Base-by-base conservation (phyloP, 2,113 vertebrate species). In the Lampris megalopsis region DNA sequence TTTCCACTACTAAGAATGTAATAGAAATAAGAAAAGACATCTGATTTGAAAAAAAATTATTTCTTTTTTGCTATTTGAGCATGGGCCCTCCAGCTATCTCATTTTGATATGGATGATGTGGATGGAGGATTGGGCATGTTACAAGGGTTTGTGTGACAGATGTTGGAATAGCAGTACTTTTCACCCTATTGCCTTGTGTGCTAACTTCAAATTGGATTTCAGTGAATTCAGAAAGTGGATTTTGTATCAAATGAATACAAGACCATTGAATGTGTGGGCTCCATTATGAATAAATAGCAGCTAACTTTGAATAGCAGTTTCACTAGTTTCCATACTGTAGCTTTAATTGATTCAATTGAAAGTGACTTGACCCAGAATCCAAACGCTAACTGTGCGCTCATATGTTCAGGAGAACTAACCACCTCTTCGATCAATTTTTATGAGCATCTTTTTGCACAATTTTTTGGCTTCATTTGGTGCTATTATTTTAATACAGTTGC, bases 341-440 rank as follows among this genome's bases (percentile, higher is more conserved):
- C 73, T 88, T 75, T 80, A 84, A 69, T 2, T 71, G 73, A 74
- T 91, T 87, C 68, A 69, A 71, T 41, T 56, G 63, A 62, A 54
- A 73, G 71, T 77, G 63, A 83, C 70, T 35, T 73, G 86, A 88
- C 73, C 79, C 11, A 3, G 24, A 9, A 75, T 83, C 84, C 56
- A 49, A 71, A 70, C 47, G 76, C 74, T 53, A 61, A 36, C 36
- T 0, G 10, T 68, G 58, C 74, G 67, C 60, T 61, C 70, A 68
- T 13, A 6, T 63, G 58, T 82, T 56, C n/a, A 50, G 9, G 7
- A 3, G 2, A 65, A 48, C n/a, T 4, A 65, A 65, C 7, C 6
- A 37, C 43, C 63, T 37, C 11, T 50, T 50, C 37, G 8, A 36
- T 40, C 24, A 24, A 24, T 8, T 54, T 71, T 74, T 77, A 37